phyloP scores from a whole-genome alignment of 2,888 invertebrate genomes.

The Mesorhabditis sp. region DNA sequence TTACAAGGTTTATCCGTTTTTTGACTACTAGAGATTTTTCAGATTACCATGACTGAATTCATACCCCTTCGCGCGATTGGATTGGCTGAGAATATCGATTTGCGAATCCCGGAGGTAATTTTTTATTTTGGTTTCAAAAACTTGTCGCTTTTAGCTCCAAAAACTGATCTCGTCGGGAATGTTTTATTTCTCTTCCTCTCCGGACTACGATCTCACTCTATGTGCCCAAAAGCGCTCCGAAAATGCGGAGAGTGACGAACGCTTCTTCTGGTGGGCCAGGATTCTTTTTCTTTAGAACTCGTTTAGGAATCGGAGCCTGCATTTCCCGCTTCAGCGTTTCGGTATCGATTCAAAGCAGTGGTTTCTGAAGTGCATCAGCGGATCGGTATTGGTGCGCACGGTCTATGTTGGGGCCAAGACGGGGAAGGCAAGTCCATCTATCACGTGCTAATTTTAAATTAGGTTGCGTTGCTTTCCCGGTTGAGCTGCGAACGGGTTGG shows the following conservation, averaged over 20 bases:
- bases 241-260: conserved; percentile 79
- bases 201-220: conserved; percentile 79
- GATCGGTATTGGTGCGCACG: conserved; percentile 85
- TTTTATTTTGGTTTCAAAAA: conserved; percentile 8
- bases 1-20: conserved; percentile 63
- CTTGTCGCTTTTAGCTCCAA: conserved; percentile 61
- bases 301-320: conserved; percentile 83
- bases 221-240: conserved; percentile 84
- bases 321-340: conserved; percentile 84
- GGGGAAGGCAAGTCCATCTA: conserved; percentile 65
- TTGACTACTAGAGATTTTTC: conserved; percentile 7
- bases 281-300: conserved; percentile 3
- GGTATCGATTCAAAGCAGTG: conserved; percentile 85
- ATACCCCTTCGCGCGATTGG: conserved; percentile 42
- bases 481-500: conserved; percentile 96
- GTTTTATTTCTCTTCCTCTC: conserved; percentile 81
- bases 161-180: conserved; percentile 95
- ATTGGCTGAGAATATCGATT: conserved; percentile 35
- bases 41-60: conserved; percentile 51
- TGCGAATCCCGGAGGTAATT: conserved; percentile 45
- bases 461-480: conserved; percentile 89
- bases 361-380: conserved; percentile 92
- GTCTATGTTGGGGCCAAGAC: conserved; percentile 94
- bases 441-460: conserved; percentile 8
- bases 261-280: conserved; percentile 86